Percentiles rank a stretch among this genome's conserved stretches.
Conservation (phyloP, 2,113 vertebrate genomes). For the Microcebus tavaratra region DNA sequence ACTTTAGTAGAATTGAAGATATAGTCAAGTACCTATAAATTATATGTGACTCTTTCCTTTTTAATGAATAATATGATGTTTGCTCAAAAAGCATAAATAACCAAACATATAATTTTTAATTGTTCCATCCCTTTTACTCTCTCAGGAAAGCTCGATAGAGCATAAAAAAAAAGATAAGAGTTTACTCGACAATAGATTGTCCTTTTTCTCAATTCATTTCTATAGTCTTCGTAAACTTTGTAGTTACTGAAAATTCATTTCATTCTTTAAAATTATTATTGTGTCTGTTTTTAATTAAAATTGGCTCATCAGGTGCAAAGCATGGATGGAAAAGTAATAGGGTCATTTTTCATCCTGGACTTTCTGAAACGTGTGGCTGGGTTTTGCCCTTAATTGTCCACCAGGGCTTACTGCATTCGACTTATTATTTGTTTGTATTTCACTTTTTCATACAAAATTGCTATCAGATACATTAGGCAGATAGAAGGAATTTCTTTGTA, state of each 20-base stretch:
- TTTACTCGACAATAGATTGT: rapidly evolving
- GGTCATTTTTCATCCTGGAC: slow-evolving; percentile 66
- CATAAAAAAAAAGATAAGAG: neutral
- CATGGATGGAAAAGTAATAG: slow-evolving; percentile 65
- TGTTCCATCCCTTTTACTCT: neutral
- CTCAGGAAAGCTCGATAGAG: neutral
- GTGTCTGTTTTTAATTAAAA: slow-evolving; percentile 76
- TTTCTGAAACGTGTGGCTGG: neutral
- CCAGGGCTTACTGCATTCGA: neutral
- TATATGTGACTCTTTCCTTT: neutral
- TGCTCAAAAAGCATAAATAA: neutral
- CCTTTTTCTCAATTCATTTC: slow-evolving; percentile 8
- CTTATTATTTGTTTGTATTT: slow-evolving; percentile 60
- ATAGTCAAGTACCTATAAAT: neutral
- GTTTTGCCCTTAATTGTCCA: slow-evolving; percentile 66
- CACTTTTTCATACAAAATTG: slow-evolving; percentile 33
- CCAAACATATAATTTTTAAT: neutral
- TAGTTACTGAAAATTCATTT: slow-evolving; percentile 44
- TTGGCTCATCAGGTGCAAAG: slow-evolving; percentile 66
- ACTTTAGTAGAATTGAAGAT: neutral
- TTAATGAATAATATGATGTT: neutral
- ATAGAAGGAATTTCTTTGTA: neutral
- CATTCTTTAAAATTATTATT: slow-evolving; percentile 67
- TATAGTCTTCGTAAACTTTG: neutral
- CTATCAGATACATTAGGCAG: neutral